A percentile compares a stretch with the other conserved stretches of the same genome.
These are phyloP conservation scores for Labroides dimidiatus DNA, from an alignment of 2,797 vertebrate genomes.

Conservation along the genomic window DNA sequence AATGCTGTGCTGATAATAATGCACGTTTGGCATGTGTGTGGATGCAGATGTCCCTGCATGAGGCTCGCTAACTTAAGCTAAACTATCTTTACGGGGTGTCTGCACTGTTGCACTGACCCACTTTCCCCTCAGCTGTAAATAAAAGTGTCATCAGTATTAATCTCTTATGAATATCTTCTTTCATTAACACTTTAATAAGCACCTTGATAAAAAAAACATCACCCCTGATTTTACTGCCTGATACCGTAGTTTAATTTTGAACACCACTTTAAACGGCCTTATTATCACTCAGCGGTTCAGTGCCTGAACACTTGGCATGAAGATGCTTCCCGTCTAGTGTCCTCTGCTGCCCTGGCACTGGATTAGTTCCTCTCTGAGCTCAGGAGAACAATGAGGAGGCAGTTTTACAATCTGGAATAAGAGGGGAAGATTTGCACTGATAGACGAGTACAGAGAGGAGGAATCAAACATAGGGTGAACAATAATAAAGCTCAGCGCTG, in stretches of 20 bases:
- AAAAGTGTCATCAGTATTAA: slow-evolving; percentile 14
- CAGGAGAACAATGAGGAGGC: slow-evolving; percentile 7
- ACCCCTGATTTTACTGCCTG: slow-evolving; percentile 4
- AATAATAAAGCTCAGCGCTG: too few species aligned
- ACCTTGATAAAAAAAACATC: neutral
- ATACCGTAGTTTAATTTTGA: slow-evolving; percentile 16
- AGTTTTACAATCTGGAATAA: slow-evolving; percentile 4
- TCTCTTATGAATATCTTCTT: slow-evolving; percentile 1
- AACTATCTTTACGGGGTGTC: neutral
- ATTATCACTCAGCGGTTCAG: slow-evolving; percentile 24
- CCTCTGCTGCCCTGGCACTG: slow-evolving; percentile 29
- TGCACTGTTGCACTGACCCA: slow-evolving; percentile 11
- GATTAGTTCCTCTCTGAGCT: slow-evolving; percentile 9
- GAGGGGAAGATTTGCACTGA: neutral
- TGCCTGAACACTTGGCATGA: slow-evolving; percentile 24
- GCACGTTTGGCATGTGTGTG: too few species aligned
- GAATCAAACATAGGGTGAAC: too few species aligned
- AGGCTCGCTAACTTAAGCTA: neutral
- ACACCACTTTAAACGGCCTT: slow-evolving; percentile 10
- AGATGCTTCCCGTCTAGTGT: slow-evolving; percentile 26
- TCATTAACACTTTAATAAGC: neutral
- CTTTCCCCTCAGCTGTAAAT: neutral
- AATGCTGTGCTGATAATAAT: neutral
- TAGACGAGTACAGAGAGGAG: neutral
- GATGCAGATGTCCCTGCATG: neutral